Conservation (phyloP, 1,140 invertebrate genomes). For the Ectropis grisescens region DNA sequence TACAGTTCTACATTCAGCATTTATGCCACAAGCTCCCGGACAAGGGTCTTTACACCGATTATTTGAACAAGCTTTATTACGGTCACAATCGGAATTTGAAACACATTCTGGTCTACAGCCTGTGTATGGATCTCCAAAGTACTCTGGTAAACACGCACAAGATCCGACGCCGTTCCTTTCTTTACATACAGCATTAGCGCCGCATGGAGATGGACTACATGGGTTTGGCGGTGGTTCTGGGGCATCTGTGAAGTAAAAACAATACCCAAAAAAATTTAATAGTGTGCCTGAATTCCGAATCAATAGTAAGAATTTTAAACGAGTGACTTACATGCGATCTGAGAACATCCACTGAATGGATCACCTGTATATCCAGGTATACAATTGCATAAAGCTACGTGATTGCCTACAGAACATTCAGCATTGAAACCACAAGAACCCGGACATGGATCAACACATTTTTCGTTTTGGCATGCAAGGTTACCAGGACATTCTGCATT, state of each 20-base stretch:
- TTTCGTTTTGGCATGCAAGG: conserved; percentile 81
- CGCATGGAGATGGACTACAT: conserved; percentile 87
- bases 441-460: conserved; percentile 85
- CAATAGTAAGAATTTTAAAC: too few species aligned
- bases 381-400: conserved; percentile 83
- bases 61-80: conserved; percentile 82
- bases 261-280: too few species aligned
- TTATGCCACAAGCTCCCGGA: conserved; percentile 82
- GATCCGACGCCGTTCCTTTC: conserved; percentile 87
- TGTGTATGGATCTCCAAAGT: conserved; percentile 88
- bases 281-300: too few species aligned
- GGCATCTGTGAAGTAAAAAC: conserved; percentile 35
- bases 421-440: conserved; percentile 83
- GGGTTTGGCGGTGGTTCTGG: conserved; percentile 69
- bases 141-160: conserved; percentile 83
- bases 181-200: conserved; percentile 88
- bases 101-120: conserved; percentile 90
- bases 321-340: conserved; percentile 52
- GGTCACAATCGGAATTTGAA: conserved; percentile 85
- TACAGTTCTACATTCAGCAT: conserved; percentile 83
- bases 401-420: conserved; percentile 79
- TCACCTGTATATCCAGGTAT: conserved; percentile 79
- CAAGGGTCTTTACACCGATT: conserved; percentile 89
- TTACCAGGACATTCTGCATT: conserved; percentile 82
- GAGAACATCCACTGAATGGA: conserved; percentile 78